Base-by-base conservation (phyloP, 1,140 invertebrate genomes). In the Cherax destructor region DNA sequence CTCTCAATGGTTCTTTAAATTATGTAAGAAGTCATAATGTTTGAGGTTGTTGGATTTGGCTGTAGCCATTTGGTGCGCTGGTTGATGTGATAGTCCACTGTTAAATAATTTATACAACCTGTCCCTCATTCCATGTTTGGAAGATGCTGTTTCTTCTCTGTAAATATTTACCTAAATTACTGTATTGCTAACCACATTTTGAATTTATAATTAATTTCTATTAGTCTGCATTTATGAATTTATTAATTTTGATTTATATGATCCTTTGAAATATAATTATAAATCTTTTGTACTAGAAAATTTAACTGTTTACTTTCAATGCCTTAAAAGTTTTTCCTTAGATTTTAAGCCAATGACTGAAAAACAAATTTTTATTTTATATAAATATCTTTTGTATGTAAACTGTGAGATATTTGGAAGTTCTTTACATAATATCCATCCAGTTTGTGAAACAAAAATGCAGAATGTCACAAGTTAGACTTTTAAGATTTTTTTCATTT, bases 121-220 rank as follows among this genome's bases (percentile, higher is more conserved):
- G n/a, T 69, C 61, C 56, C 80, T 83, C 59, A 83, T 83, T 83
- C 81, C 81, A 83, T 52, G 47, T 83, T 83, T 83, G 61, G 49
- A 18, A 59, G 5, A 61, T 16, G 24, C 21, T 52, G 49, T 50
- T 80, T 52, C n/a, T 80, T 80, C 52, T 80, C 56, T 56, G 49
- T 80, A 80, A 80, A 80, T 80, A 52, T 52, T 11, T 24, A 80
- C 1, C 16, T 21, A 21, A 50, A 21, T 21, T 56, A 80, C 21
- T n/a, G 50, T 56, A 80, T 21, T n/a, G 50, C n/a, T 18, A 80
- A 56, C 3, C 52, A 3, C 50, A 24, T 16, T 30, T 16, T 61
- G 69, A 21, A 74, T 6, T 30, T 30, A 74, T 30, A 30, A 6
- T 21, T 74, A 2, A 24, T 30, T 61, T 61, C 47, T n/a, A 52